phyloP scores from a whole-genome alignment of 2,113 vertebrate species.

The Machaerirhynchus nigripectus region DNA sequence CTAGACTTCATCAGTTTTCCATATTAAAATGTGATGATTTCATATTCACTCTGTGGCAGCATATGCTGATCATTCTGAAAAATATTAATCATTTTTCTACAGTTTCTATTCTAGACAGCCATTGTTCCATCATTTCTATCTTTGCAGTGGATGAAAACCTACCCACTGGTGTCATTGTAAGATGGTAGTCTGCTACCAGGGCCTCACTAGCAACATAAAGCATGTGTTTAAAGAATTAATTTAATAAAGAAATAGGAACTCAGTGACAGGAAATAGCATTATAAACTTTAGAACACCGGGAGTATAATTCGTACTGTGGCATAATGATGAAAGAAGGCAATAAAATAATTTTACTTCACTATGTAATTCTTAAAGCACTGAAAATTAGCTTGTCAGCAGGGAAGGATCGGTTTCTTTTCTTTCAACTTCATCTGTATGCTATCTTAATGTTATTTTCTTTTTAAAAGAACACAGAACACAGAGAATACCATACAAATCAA shows the following conservation, averaged over 20 bases:
- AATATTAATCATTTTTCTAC: neutral
- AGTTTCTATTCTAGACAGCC: neutral
- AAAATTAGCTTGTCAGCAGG: constrained; percentile 38
- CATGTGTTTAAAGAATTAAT: constrained; percentile 3
- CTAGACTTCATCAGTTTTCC: neutral
- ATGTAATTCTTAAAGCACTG: constrained; percentile 31
- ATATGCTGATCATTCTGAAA: constrained; percentile 7
- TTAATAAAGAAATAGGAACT: constrained; percentile 50
- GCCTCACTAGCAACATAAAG: constrained; percentile 11
- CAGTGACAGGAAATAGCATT: constrained; percentile 5
- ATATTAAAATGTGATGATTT: constrained; percentile 14
- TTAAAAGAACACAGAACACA: neutral
- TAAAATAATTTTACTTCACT: constrained; percentile 44
- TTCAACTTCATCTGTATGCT: neutral
- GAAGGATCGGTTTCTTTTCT: neutral
- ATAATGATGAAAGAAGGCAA: constrained; percentile 42
- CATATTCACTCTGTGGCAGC: neutral
- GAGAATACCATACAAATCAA: neutral
- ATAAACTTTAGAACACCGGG: constrained; percentile 12
- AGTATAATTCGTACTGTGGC: constrained; percentile 19
- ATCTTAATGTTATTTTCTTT: neutral
- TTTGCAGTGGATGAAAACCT: neutral
- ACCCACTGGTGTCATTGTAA: neutral
- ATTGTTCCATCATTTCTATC: neutral
- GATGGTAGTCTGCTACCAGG: neutral